Conservation (phyloP, 2,888 invertebrate genomes). For the Eupithecia subfuscata region DNA sequence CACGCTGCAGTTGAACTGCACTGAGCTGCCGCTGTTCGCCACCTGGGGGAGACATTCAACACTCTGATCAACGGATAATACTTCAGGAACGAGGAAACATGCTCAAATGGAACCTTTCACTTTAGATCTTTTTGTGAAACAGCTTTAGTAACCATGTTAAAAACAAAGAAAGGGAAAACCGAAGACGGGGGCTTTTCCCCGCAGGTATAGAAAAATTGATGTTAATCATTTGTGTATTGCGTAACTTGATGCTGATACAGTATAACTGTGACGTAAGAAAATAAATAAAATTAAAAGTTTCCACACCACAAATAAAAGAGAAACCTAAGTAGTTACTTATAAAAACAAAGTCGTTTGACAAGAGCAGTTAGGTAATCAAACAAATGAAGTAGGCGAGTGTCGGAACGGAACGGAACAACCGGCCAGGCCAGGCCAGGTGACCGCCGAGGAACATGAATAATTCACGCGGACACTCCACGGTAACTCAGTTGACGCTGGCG, state of each 20-base stretch:
- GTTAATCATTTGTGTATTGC: no score
- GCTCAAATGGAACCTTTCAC: no score
- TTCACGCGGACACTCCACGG: background rate
- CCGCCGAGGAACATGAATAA: background rate
- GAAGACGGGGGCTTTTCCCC: no score
- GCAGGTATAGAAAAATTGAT: no score
- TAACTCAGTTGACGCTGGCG: conserved; percentile 1
- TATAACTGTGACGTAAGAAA: no score
- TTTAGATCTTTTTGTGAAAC: no score
- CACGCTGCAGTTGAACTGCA: conserved; percentile 93
- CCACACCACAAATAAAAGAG: background rate
- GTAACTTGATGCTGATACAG: no score
- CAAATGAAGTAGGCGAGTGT: background rate
- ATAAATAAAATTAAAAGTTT: no score
- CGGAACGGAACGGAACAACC: background rate
- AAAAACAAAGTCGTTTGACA: background rate
- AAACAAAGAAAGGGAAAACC: no score
- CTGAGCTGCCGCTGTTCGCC: conserved; percentile 93
- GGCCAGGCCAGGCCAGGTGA: background rate
- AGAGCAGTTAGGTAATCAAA: background rate
- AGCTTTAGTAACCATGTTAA: no score
- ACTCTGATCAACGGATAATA: no score
- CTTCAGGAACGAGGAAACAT: no score
- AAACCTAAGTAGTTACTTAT: background rate
- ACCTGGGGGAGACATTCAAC: conserved; percentile 73